phyloP scores from a whole-genome alignment of 2,888 invertebrate species.

The Unio delphinus region DNA sequence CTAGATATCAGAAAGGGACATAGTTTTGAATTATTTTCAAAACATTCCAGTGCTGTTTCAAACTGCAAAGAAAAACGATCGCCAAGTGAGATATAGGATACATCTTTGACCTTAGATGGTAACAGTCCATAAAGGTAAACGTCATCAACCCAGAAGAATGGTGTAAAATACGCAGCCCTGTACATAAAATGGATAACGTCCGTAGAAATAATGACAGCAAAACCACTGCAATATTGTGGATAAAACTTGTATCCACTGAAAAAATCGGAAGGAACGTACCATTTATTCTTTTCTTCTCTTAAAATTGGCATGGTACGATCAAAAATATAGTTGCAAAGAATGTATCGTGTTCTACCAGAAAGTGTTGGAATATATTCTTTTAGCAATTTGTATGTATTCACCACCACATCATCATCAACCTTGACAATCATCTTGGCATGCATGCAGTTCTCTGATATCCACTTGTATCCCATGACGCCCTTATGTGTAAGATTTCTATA shows the following conservation, averaged over 20 bases:
- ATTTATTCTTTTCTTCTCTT: constrained; percentile 25
- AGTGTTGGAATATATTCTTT: constrained; percentile 20
- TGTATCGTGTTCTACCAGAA: constrained; percentile 17
- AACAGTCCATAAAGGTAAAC: constrained; percentile 32
- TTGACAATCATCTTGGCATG: constrained; percentile 46
- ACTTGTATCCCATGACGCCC: constrained; percentile 2
- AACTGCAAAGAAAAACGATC: constrained; percentile 6
- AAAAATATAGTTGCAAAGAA: constrained; percentile 29
- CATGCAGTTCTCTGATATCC: constrained; percentile 43
- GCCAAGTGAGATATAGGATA: constrained; percentile 18
- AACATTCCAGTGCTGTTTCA: constrained; percentile 16
- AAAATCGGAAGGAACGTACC: constrained; percentile 22
- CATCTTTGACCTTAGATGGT: constrained; percentile 23
- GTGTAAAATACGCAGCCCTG: constrained; percentile 23
- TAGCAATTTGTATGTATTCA: constrained; percentile 36
- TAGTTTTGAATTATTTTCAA: constrained; percentile 19
- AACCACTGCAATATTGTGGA: constrained; percentile 32
- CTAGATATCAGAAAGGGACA: constrained; percentile 25
- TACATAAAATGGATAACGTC: constrained; percentile 30
- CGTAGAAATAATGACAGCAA: constrained; percentile 27
- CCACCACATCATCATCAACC: constrained; percentile 51
- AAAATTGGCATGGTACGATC: constrained; percentile 31
- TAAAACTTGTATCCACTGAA: constrained; percentile 26
- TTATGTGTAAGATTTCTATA: constrained; percentile 38
- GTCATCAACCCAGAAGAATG: constrained; percentile 40